phyloP scores from a whole-genome alignment of 1,140 invertebrate genomes.

The Alviniconcha marisindica region DNA sequence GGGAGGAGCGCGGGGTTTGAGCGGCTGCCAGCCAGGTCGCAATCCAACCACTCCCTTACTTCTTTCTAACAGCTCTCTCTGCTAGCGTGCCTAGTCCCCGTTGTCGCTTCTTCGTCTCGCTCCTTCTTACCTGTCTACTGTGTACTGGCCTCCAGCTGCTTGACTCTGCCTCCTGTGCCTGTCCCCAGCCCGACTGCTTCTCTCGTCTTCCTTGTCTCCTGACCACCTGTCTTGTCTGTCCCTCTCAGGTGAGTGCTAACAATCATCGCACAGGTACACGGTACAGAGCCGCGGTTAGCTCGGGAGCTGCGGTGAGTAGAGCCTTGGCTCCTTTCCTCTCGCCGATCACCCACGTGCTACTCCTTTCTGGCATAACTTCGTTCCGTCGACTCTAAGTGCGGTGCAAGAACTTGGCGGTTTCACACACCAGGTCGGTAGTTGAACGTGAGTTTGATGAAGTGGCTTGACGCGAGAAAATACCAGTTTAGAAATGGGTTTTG shows the following conservation, averaged over 20 bases:
- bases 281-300: too few relatives aligned
- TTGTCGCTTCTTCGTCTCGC: neutral
- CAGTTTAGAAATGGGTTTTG: too few relatives aligned
- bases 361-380: too few relatives aligned
- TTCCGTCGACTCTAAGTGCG: too few relatives aligned
- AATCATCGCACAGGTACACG: neutral
- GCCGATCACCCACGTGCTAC: too few relatives aligned
- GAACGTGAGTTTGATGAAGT: too few relatives aligned
- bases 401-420: too few relatives aligned
- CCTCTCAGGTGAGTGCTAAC: neutral
- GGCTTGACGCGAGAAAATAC: too few relatives aligned
- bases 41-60: neutral
- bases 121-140: neutral
- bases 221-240: too few relatives aligned
- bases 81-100: neutral
- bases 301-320: too few relatives aligned
- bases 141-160: neutral
- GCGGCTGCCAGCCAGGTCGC: constrained; percentile 4
- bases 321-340: too few relatives aligned
- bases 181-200: neutral
- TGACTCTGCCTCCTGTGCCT: neutral
- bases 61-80: neutral
- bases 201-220: neutral
- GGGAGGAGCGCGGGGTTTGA: constrained; percentile 1
- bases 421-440: too few relatives aligned